Base-by-base conservation (phyloP, 2,888 invertebrate species). In the Dolomedes plantarius region DNA sequence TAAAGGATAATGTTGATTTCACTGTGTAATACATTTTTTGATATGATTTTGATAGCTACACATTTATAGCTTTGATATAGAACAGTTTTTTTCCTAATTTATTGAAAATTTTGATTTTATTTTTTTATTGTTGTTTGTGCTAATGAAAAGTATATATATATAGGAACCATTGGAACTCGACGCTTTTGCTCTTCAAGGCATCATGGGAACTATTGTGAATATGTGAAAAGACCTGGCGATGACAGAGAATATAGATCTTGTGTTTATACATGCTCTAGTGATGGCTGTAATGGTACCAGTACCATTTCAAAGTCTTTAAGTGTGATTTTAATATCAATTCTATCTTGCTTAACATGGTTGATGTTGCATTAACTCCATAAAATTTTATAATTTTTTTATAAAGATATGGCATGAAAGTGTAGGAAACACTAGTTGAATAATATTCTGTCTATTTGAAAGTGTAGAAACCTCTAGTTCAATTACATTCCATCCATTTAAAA, bases 191-290 rank as follows among this genome's bases (percentile, higher is more conserved):
- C 97, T 0, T 94, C 97, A 0, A 92, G 95, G 90, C 95, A 97
- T 91, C 92, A 96, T 90, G 97, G 97, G 19, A 96, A 96, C 91
- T 96, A 96, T 90, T 97, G 97, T 91, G 95, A 97, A 90, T 96
- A 96, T 91, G 96, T 97, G 0, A 92, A 93, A 88, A 95, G 97
- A 89, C 95, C 95, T 7, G 97, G 97, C n/a, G 97, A 97, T 91
- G 94, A 93, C 89, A 92, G 96, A 89, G 94, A 94, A 83, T 97
- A 97, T 91, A 93, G 97, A 89, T 96, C 97, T 1, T 97, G 97
- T 91, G 94, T 97, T 76, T 96, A 94, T 91, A 97, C 97, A 0
- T 97, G 97, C 90, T 92, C 93, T 80, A 93, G 94, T 0, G 95
- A 97, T 90, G 96, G 96, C 0, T 97, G 97, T 91, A 97, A 97